Base-by-base conservation (phyloP, 2,888 invertebrate species). In the Bembecia ichneumoniformis region DNA sequence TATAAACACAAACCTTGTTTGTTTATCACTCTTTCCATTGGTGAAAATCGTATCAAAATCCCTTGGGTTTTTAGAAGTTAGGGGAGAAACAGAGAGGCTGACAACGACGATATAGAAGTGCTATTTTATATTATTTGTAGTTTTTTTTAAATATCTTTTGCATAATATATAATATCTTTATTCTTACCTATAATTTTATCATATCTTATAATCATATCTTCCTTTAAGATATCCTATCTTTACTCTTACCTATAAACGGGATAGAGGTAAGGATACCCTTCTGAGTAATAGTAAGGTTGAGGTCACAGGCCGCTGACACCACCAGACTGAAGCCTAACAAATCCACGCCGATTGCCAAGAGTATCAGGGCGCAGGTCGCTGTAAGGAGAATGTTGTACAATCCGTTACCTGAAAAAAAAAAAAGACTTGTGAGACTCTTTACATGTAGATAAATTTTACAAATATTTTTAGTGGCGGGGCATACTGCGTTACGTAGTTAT, bases 301-400 rank as follows among this genome's bases (percentile, higher is more conserved):
- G 80, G 58, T 90, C 90, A 52, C 90, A 90, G 17, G 90, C 90
- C 0, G 88, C 87, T 0, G 87, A 82, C 49, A 89, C 79, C 49
- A 90, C 88, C 61, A 89, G 77, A 36, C 89, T 89, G 72, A 90
- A 88, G 10, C 89, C 86, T 49, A 89, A 88, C n/a, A 89, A 82
- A 53, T 89, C 89, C 52, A 87, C 77, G 16, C 89, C 87, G 47
- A 89, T 87, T 10, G 88, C 88, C 58, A 88, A 76, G 47, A 89
- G 82, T 9, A 88, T 88, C 43, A 89, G 77, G 3, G 84, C 73
- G 35, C 81, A 71, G 0, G 79, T 75, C 35, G 67, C 62, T 20
- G 74, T 71, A 40, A 87, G 63, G 1, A 80, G 58, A 9, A 74
- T 55, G 56, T 86, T 86, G 68, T 87, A 87, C 0, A 74, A 52